phyloP scores from a whole-genome alignment of 2,888 invertebrate genomes.

The Tetheella fluctuosa region DNA sequence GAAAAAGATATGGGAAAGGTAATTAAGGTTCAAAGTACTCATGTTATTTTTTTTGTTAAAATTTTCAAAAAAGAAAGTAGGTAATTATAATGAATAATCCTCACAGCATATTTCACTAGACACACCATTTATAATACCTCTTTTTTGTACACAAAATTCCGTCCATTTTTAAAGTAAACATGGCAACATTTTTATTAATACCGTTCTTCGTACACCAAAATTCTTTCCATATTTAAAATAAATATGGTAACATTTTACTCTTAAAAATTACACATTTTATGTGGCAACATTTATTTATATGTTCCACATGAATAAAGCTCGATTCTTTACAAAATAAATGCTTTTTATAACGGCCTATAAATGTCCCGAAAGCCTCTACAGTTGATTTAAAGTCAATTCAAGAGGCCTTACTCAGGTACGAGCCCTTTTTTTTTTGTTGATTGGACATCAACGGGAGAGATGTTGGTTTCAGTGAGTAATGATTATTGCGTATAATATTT shows the following conservation, averaged over 20 bases:
- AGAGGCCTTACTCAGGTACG: not conserved
- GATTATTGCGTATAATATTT: too few species aligned
- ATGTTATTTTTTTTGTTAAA: too few species aligned
- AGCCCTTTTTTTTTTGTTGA: slow-evolving; percentile 2
- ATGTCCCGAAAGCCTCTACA: slow-evolving; percentile 5
- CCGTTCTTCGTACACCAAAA: not conserved
- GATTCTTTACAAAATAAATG: not conserved
- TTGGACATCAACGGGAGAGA: not conserved
- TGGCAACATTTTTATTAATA: not conserved
- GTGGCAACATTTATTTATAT: slow-evolving; percentile 3
- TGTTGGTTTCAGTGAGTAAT: too few species aligned
- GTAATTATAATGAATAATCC: too few species aligned
- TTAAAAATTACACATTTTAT: not conserved
- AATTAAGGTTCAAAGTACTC: too few species aligned
- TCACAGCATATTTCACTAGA: not conserved
- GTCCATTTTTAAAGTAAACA: not conserved
- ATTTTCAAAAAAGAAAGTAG: too few species aligned
- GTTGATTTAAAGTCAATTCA: not conserved
- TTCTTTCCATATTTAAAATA: not conserved
- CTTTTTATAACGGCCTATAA: slow-evolving; percentile 3
- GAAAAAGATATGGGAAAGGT: too few species aligned
- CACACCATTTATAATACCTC: not conserved
- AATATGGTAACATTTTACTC: not conserved
- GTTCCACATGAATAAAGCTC: not conserved
- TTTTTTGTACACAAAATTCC: too few species aligned